Conservation (phyloP, 64 coral and sea anemone genomes). For the Trachythela sp. region DNA sequence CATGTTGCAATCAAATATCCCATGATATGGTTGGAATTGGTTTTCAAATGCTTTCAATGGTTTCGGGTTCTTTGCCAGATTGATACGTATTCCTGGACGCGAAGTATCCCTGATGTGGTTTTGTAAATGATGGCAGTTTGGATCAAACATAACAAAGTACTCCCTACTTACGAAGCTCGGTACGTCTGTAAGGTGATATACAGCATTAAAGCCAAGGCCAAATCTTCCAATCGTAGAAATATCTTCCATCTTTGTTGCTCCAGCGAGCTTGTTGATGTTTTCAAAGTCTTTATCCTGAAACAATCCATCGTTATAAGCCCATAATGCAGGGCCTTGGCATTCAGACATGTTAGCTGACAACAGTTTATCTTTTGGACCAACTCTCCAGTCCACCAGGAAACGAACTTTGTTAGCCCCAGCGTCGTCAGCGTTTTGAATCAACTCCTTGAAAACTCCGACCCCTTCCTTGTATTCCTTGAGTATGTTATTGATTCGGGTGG, state of each 20-base stretch:
- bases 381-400: constrained; percentile 84
- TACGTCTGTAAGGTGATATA: constrained; percentile 82
- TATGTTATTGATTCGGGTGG: constrained; percentile 73
- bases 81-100: constrained; percentile 79
- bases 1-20: constrained; percentile 69
- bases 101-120: constrained; percentile 68
- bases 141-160: constrained; percentile 80
- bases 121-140: constrained; percentile 67
- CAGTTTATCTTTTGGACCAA: constrained; percentile 45
- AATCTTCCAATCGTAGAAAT: constrained; percentile 73
- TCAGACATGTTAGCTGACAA: constrained; percentile 68
- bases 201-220: constrained; percentile 80
- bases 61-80: constrained; percentile 63
- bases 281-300: constrained; percentile 90
- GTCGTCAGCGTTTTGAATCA: constrained; percentile 97
- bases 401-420: constrained; percentile 78
- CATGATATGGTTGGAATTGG: constrained; percentile 81
- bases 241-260: constrained; percentile 65
- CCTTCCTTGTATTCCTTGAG: constrained; percentile 71
- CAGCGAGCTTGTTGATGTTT: constrained; percentile 89
- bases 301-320: constrained; percentile 78
- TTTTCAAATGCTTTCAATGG: constrained; percentile 60
- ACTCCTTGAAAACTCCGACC: constrained; percentile 67
- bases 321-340: constrained; percentile 76
- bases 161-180: constrained; percentile 92